These are phyloP conservation scores for Drosophila ananassae DNA, from an alignment of 1,140 invertebrate genomes.

Conservation along the genomic window DNA sequence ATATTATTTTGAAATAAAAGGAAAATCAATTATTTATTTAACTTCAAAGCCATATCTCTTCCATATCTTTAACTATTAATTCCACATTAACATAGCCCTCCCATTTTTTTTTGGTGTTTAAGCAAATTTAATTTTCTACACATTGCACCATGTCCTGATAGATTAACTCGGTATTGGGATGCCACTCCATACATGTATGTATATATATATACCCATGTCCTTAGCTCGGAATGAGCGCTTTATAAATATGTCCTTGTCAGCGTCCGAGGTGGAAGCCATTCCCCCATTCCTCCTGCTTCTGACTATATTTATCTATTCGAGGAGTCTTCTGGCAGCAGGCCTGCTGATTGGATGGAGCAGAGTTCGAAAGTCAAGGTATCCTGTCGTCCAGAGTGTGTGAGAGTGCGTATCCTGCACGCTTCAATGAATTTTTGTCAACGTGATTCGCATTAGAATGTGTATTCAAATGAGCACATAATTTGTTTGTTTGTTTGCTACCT, in stretches of 20 bases:
- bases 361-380: conserved; percentile 74
- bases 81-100: not conserved
- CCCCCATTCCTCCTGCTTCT: conserved; percentile 6
- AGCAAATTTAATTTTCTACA: conserved; percentile 72
- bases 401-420: conserved; percentile 52
- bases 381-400: conserved; percentile 18
- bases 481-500: conserved; percentile 67
- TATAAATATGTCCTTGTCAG: conserved; percentile 59
- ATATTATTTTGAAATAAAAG: not conserved
- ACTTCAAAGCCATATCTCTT: not conserved
- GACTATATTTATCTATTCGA: conserved; percentile 21
- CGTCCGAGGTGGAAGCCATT: conserved; percentile 48
- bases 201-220: conserved; percentile 19
- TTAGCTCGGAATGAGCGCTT: conserved; percentile 45
- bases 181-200: conserved; percentile 30
- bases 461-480: conserved; percentile 83
- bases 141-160: conserved; percentile 71
- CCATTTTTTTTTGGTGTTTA: conserved; percentile 3
- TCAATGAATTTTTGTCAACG: conserved; percentile 82
- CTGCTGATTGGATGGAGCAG: conserved; percentile 66
- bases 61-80: not conserved
- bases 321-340: conserved; percentile 8
- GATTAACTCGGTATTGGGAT: conserved; percentile 65
- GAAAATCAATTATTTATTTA: not conserved
- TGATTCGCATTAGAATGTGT: conserved; percentile 82